Conservation (phyloP, 2,888 invertebrate genomes). For the Steinernema carpocapsae region DNA sequence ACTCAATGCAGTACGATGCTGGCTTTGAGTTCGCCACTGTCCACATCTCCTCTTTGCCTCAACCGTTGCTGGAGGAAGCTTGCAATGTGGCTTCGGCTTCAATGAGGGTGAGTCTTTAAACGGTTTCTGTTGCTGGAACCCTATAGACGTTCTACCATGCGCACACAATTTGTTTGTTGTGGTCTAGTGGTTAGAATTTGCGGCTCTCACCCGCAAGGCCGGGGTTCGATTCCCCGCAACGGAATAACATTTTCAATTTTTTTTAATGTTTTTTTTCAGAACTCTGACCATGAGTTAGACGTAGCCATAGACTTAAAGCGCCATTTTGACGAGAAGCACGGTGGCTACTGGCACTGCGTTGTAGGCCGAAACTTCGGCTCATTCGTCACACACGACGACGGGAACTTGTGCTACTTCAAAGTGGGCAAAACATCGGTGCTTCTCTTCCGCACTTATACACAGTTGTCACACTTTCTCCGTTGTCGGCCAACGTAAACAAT, state of each 20-base stretch:
- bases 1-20: not conserved
- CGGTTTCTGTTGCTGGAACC: not conserved
- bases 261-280: not conserved
- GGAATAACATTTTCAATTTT: slow-evolving; percentile 17
- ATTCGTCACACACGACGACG: slow-evolving; percentile 16
- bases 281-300: not conserved
- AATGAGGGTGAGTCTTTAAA: slow-evolving; percentile 1
- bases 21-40: slow-evolving; percentile 5
- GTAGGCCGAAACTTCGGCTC: slow-evolving; percentile 16
- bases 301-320: not conserved
- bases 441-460: slow-evolving; percentile 19
- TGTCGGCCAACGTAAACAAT: slow-evolving; percentile 2
- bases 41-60: slow-evolving; percentile 14
- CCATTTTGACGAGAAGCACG: slow-evolving; percentile 1
- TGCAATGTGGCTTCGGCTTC: slow-evolving; percentile 28
- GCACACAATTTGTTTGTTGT: not conserved
- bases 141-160: no score
- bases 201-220: slow-evolving; percentile 38
- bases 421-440: slow-evolving; percentile 28
- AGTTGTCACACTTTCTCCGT: slow-evolving; percentile 2
- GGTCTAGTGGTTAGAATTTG: slow-evolving; percentile 37
- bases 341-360: slow-evolving; percentile 5
- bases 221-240: slow-evolving; percentile 38
- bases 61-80: slow-evolving; percentile 4
- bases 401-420: slow-evolving; percentile 18